phyloP scores from a whole-genome alignment of 1,140 invertebrate genomes.

The Ips typographus region DNA sequence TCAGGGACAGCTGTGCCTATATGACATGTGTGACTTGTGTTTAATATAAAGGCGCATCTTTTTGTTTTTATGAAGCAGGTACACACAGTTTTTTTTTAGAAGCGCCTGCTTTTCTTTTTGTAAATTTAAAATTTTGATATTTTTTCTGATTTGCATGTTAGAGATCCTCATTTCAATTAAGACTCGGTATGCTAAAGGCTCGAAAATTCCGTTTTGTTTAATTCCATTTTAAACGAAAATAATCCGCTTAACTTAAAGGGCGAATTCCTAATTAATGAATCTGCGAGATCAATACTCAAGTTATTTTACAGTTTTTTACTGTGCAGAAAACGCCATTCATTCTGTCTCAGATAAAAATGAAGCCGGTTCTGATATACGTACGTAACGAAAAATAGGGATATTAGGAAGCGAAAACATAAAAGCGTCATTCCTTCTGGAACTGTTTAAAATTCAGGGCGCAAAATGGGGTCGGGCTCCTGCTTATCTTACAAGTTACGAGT shows the following conservation, averaged over 20 bases:
- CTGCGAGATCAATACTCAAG: neutral
- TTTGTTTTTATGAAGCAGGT: neutral
- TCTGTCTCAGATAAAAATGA: neutral
- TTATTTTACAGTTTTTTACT: neutral
- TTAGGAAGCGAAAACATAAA: constrained; percentile 8
- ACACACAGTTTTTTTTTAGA: neutral
- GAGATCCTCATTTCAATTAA: neutral
- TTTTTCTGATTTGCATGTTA: neutral
- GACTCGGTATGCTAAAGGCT: neutral
- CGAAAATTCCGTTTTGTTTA: constrained; percentile 1
- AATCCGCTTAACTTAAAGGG: neutral
- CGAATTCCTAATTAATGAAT: constrained; percentile 11
- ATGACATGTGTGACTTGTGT: constrained; percentile 16
- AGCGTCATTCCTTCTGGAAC: constrained; percentile 3
- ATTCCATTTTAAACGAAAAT: constrained; percentile 8
- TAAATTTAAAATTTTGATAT: neutral
- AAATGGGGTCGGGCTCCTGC: constrained; percentile 27
- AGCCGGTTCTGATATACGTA: neutral
- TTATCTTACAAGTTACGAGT: constrained; percentile 33
- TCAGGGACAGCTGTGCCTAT: constrained; percentile 15
- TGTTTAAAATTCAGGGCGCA: constrained; percentile 31
- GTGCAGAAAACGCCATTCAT: neutral
- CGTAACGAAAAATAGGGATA: constrained; percentile 1
- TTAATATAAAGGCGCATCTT: constrained; percentile 7
- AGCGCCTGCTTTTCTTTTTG: neutral